These are phyloP conservation scores for Microplitis deprimator DNA, from an alignment of 2,888 invertebrate species.

Conservation along the genomic window DNA sequence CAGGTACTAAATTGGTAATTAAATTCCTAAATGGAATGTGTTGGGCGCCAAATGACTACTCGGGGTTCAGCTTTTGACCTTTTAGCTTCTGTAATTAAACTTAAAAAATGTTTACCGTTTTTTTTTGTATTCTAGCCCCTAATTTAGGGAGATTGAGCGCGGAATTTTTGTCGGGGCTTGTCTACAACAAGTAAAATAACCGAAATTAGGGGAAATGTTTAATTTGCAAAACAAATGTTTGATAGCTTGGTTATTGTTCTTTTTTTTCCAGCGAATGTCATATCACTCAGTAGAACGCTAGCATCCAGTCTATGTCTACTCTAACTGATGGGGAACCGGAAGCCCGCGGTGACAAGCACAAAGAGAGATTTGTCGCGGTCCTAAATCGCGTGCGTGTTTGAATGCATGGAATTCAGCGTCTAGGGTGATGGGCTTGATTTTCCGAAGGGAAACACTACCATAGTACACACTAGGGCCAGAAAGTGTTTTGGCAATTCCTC, in stretches of 20 bases:
- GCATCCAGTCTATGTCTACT: not conserved
- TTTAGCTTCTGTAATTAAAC: not conserved
- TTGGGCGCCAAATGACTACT: conserved; percentile 57
- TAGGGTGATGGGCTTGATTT: conserved; percentile 35
- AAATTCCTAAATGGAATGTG: conserved; percentile 70
- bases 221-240: too few relatives aligned
- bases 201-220: too few relatives aligned
- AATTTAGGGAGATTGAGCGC: not conserved
- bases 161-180: too few relatives aligned
- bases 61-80: conserved; percentile 44
- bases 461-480: not conserved
- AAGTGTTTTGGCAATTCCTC: conserved; percentile 34
- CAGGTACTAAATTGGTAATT: conserved; percentile 62
- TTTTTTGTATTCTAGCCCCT: not conserved
- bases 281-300: not conserved
- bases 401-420: conserved; percentile 59
- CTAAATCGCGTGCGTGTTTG: conserved; percentile 53
- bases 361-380: conserved; percentile 49
- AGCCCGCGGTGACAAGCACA: conserved; percentile 42
- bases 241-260: too few relatives aligned
- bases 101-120: not conserved
- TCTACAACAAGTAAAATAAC: too few relatives aligned
- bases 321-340: conserved; percentile 23
- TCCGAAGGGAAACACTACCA: not conserved
- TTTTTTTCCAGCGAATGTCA: not conserved